Percentiles rank a stretch among this genome's conserved stretches.
Evolutionary conservation across 2,113 vertebrate species (phyloP).

Genomic region (Calonectris borealis): DNA sequence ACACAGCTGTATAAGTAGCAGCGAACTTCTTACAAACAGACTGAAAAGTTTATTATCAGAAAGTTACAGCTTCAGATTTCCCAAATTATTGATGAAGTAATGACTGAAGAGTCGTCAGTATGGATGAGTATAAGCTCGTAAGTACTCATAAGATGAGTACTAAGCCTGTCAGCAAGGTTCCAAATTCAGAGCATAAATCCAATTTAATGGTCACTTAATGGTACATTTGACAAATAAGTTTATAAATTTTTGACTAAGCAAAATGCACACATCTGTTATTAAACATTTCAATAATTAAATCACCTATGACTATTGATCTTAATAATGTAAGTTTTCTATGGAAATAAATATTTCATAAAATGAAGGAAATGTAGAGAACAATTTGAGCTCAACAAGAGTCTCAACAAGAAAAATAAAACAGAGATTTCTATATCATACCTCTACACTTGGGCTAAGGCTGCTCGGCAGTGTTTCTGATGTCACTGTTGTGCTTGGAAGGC

Average conservation of each 20-base stretch:
- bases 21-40: not conserved
- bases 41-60: not conserved
- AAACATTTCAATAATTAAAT: constrained; percentile 36
- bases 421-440: constrained; percentile 75
- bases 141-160: not conserved
- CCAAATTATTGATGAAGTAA: not conserved
- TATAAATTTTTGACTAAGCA: constrained; percentile 46
- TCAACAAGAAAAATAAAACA: not conserved
- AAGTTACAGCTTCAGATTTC: not conserved
- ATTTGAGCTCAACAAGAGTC: not conserved
- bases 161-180: not conserved
- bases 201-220: constrained; percentile 3
- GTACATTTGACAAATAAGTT: not conserved
- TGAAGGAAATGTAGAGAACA: not conserved
- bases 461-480: constrained; percentile 90
- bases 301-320: not conserved
- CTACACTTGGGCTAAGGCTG: constrained; percentile 91
- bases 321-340: not conserved
- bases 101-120: not conserved
- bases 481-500: constrained; percentile 90
- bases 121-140: not conserved
- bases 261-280: not conserved
- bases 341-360: constrained; percentile 41
- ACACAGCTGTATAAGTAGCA: not conserved
- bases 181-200: constrained; percentile 36